Base-by-base conservation (phyloP, 2,888 invertebrate genomes). In the Pandemis corylana region DNA sequence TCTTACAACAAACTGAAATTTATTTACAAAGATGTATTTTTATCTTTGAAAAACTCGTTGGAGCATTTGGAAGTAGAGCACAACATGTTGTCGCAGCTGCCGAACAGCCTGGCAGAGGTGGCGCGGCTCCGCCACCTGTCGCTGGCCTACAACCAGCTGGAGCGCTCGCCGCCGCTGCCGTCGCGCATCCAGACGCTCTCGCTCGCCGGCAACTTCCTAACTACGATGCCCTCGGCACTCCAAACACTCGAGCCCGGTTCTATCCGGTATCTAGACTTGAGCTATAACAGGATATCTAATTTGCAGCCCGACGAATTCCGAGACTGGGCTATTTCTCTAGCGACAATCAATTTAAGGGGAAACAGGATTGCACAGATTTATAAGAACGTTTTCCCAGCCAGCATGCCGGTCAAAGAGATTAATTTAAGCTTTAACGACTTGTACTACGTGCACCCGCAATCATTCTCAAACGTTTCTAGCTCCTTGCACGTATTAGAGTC, bases 381-480 rank as follows among this genome's bases (percentile, higher is more conserved):
- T 84, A 95, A 96, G 78, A 96, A 96, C 83, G 96, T 97, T 79
- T 97, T 98, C 88, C 95, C 95, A 76, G 96, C 96, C 59, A 95
- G 97, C 69, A 96, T 96, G 78, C 96, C 97, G 80, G 95, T 99
- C 80, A 97, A 97, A 84, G 98, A 98, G 90, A 96, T 99, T 78
- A 98, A 97, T 91, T 93, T 99, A 79, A 98, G 98, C 86, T 98
- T 98, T 90, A 99, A 99, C 90, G 97, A 97, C 84, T 95, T 99
- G 78, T 96, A 96, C 81, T 96, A 97, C 84, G 96, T 99, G 80
- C 97, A 98, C 85, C 96, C 96, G 42, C 96, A 97, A 84, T 97
- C 98, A 20, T 98, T 98, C 87, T 95, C 95, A 75, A 97, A 97
- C 82, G 95, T 98, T 76, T 96, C 97, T 51, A 95, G 96, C 70